phyloP scores from a whole-genome alignment of 2,797 vertebrate genomes.

The Chelmon rostratus region DNA sequence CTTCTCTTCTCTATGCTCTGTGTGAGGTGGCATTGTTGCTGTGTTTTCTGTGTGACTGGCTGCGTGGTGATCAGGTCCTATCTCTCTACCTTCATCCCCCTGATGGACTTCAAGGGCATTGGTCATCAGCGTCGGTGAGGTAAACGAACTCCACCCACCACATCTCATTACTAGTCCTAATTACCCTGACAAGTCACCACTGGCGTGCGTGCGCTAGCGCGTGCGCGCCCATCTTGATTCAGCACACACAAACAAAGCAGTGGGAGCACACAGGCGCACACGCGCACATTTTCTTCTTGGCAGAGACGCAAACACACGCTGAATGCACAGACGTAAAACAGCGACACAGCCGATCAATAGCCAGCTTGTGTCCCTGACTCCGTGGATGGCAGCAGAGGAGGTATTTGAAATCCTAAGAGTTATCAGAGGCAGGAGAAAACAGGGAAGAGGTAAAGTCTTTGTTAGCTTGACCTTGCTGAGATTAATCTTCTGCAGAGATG shows the following conservation, averaged over 20 bases:
- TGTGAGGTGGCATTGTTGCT: slow-evolving; percentile 2
- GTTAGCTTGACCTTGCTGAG: slow-evolving; percentile 70
- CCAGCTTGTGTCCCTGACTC: slow-evolving; percentile 68
- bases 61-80: slow-evolving; percentile 52
- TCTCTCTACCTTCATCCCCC: slow-evolving; percentile 45
- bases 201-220: slow-evolving; percentile 45
- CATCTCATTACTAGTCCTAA: slow-evolving; percentile 83
- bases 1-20: slow-evolving; percentile 17
- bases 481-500: slow-evolving; percentile 55
- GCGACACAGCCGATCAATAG: slow-evolving; percentile 69
- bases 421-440: slow-evolving; percentile 65
- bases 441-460: slow-evolving; percentile 58
- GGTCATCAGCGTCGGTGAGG: slow-evolving; percentile 74
- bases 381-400: slow-evolving; percentile 63
- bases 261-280: slow-evolving; percentile 37
- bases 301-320: slow-evolving; percentile 67
- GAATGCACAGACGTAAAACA: slow-evolving; percentile 69
- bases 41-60: slow-evolving; percentile 30
- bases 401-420: slow-evolving; percentile 67
- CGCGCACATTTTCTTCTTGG: slow-evolving; percentile 65
- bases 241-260: slow-evolving; percentile 64
- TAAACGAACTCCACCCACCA: slow-evolving; percentile 73
- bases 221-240: slow-evolving; percentile 38
- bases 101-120: slow-evolving; percentile 79
- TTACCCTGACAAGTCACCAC: slow-evolving; percentile 79